A percentile compares a stretch with the other conserved stretches of the same genome.
Conservation (phyloP, 1,140 invertebrate genomes). For the Leptopilina clavipes region DNA sequence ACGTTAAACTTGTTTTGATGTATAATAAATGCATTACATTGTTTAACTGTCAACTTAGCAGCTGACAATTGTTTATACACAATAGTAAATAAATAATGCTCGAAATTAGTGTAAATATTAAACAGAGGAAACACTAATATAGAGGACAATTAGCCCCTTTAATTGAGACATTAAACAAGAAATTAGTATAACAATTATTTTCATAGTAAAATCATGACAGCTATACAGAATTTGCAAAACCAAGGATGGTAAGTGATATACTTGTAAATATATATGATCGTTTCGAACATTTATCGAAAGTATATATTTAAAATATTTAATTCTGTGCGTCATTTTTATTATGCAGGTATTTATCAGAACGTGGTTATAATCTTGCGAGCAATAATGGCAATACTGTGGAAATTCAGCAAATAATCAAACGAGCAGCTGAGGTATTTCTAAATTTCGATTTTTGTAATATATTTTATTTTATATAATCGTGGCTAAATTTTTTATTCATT, state of each 20-base stretch:
- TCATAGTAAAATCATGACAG: constrained; percentile 6
- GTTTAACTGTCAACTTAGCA: constrained; percentile 17
- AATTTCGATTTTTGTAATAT: constrained; percentile 11
- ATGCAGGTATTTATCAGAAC: constrained; percentile 80
- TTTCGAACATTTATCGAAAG: background rate
- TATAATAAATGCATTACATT: background rate
- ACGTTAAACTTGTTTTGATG: background rate
- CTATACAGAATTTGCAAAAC: constrained; percentile 16
- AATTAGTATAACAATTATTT: constrained; percentile 15
- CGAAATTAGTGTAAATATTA: background rate
- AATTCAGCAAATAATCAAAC: constrained; percentile 79
- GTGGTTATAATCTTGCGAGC: constrained; percentile 80
- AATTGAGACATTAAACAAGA: background rate
- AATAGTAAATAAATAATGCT: background rate
- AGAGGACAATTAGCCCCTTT: background rate
- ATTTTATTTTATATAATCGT: constrained; percentile 43
- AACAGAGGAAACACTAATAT: background rate
- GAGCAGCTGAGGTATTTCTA: constrained; percentile 81
- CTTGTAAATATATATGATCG: too few species aligned
- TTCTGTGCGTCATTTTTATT: background rate
- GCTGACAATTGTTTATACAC: constrained; percentile 28
- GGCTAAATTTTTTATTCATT: constrained; percentile 31
- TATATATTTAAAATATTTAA: too few species aligned
- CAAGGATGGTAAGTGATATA: constrained; percentile 4
- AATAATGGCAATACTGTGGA: constrained; percentile 80